Percentiles rank a stretch among this genome's conserved stretches.
phyloP scores from a whole-genome alignment of 2,888 invertebrate species.

The Melinaea marsaeus region DNA sequence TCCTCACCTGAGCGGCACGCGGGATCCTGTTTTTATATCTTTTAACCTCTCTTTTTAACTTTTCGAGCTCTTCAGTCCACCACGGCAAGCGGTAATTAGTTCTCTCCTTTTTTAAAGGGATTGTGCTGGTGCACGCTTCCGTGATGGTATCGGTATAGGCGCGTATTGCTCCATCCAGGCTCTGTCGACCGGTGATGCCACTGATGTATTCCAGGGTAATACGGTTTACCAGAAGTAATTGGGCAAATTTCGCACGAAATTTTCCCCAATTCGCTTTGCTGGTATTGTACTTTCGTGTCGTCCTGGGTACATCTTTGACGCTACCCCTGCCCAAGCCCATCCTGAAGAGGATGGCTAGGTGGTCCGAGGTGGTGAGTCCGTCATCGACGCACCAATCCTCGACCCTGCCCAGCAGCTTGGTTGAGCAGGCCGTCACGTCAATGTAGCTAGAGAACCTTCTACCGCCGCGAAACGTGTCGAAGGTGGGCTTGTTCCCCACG shows the following conservation, averaged over 20 bases:
- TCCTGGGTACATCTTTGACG: background rate
- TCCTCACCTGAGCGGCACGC: background rate
- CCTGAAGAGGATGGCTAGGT: conserved; percentile 16
- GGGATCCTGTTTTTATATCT: conserved; percentile 5
- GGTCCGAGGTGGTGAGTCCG: conserved; percentile 19
- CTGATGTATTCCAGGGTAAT: no score
- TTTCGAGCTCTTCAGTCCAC: no score
- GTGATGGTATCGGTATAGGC: no score
- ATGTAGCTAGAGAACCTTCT: conserved; percentile 12
- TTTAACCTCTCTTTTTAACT: conserved; percentile 5
- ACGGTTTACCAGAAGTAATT: no score
- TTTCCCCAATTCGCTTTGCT: conserved; percentile 21
- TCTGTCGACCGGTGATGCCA: no score
- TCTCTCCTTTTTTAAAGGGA: no score
- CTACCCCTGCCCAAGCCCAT: background rate
- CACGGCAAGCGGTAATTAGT: no score
- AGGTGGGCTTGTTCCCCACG: conserved; percentile 21
- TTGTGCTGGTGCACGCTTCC: no score
- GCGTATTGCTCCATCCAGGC: no score
- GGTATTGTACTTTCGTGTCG: conserved; percentile 22
- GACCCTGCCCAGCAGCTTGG: background rate
- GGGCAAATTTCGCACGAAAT: conserved; percentile 2
- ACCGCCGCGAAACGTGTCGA: conserved; percentile 20
- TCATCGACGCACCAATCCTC: conserved; percentile 17
- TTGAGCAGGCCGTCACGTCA: conserved; percentile 11